Base-by-base conservation (phyloP, 2,797 vertebrate species). In the Chiloscyllium punctatum region DNA sequence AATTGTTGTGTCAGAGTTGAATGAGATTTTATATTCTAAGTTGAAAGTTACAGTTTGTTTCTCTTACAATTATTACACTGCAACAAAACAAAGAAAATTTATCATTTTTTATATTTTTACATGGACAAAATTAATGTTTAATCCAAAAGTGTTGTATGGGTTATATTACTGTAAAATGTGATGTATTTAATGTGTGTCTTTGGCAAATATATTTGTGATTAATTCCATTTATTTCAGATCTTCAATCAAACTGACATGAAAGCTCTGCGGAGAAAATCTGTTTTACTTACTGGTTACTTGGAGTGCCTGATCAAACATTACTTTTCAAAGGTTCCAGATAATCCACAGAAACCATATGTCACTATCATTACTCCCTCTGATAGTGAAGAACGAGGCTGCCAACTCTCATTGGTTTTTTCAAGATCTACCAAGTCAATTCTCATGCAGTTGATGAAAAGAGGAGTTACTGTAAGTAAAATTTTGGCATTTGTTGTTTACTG, bases 211-310 rank as follows among this genome's bases (percentile, higher is more conserved):
- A 72, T 72, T 51, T 30, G 42, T 94, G 94, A 74, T 77, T 72
- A 95, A 51, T 53, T 51, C 13, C 48, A 95, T 77, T 95, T 95
- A 96, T 95, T 82, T 4, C 42, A 99, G 99, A 97, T 99, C 95
- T 99, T 99, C 91, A 97, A 96, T 96, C 97, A 98, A 97, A 98
- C 98, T 25, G 98, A 97, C 0, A 98, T 99, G 98, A 96, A 97
- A 96, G 98, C 97, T 0, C 48, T 99, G 96, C 97, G 99, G 95
- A 98, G 94, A 96, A 99, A 99, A 97, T 99, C 99, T 0, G 0
- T 98, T 96, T 97, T 99, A 72, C 97, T 99, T 96, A 99, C 99
- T 0, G 98, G 98, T 0, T 99, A 99, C 97, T 97, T 99, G 97
- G 99, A 99, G 97, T 98, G 97, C 95, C 97, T 99, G 96, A 98